phyloP scores from a whole-genome alignment of 2,797 vertebrate genomes.

The Notolepis coatsorum region DNA sequence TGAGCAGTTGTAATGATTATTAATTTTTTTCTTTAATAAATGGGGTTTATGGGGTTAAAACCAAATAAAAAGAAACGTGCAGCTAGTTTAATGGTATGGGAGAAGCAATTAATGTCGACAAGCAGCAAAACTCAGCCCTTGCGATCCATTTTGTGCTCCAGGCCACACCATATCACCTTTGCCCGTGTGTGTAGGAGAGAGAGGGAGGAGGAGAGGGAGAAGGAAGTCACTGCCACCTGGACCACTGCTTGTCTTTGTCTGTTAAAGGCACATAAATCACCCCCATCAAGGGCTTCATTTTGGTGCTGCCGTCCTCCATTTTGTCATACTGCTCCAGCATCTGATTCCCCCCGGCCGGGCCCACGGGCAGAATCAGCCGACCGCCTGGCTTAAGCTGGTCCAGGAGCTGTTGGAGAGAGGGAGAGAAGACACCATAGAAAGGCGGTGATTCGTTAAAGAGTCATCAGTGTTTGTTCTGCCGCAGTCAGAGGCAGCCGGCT shows the following conservation, averaged over 20 bases:
- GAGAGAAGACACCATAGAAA: not conserved
- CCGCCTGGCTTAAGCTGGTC: slow-evolving; percentile 98
- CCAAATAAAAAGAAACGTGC: slow-evolving; percentile 62
- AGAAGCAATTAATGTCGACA: slow-evolving; percentile 84
- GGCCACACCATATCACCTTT: slow-evolving; percentile 97
- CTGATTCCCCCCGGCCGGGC: slow-evolving; percentile 97
- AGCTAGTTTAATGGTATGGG: slow-evolving; percentile 84
- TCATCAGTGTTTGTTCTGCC: too few species aligned
- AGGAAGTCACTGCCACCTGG: slow-evolving; percentile 99
- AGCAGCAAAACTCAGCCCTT: slow-evolving; percentile 86
- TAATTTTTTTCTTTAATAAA: too few species aligned
- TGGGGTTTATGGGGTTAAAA: slow-evolving; percentile 36
- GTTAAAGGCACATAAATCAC: slow-evolving; percentile 99
- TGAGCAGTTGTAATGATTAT: slow-evolving; percentile 32
- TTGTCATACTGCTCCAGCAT: slow-evolving; percentile 99
- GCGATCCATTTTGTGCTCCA: slow-evolving; percentile 86
- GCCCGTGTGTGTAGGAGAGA: slow-evolving; percentile 85
- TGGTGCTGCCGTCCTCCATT: slow-evolving; percentile 97
- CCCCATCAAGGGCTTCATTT: slow-evolving; percentile 99
- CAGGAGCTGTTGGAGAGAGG: slow-evolving; percentile 85
- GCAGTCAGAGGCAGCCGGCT: too few species aligned
- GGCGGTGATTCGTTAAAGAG: too few species aligned
- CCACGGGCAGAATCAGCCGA: slow-evolving; percentile 96
- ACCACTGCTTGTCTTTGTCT: slow-evolving; percentile 99
- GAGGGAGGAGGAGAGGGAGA: slow-evolving; percentile 86